Evolutionary conservation across 2,888 invertebrate genomes (phyloP).

Genomic region (Gastracanthus pulcherrimus): DNA sequence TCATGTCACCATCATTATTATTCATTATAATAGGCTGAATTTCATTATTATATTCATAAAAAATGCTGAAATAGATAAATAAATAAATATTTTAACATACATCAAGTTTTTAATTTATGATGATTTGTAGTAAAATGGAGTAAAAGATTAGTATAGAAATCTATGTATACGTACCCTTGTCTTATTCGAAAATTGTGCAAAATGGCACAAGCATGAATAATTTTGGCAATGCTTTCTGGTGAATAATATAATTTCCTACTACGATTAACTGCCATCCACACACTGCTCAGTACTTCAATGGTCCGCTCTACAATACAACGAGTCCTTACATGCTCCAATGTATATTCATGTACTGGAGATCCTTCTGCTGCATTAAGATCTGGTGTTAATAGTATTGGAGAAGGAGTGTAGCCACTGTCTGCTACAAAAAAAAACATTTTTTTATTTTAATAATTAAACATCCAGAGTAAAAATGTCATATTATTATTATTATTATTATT

Average conservation of each 20-base stretch:
- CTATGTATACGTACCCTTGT: background rate
- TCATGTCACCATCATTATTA: background rate
- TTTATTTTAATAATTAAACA: too few relatives aligned
- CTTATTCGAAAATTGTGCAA: conserved; percentile 13
- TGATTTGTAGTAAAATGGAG: too few relatives aligned
- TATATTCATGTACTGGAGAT: background rate
- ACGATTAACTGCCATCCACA: background rate
- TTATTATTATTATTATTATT: too few relatives aligned
- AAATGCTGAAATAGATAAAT: background rate
- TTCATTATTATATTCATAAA: background rate
- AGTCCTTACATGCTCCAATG: background rate
- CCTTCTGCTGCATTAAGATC: background rate
- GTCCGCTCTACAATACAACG: conserved; percentile 3
- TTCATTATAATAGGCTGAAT: background rate
- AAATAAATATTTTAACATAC: background rate
- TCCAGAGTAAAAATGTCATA: too few relatives aligned
- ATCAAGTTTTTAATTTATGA: background rate
- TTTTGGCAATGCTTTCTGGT: background rate
- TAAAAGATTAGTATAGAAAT: background rate
- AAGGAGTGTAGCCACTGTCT: conserved; percentile 9
- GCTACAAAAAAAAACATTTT: background rate
- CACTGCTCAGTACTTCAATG: background rate
- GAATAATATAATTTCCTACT: background rate
- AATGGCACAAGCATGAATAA: conserved; percentile 1
- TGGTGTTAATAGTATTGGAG: background rate